Evolutionary conservation across 1,140 invertebrate species (phyloP).

Genomic region (Ostrea denselamellosa): DNA sequence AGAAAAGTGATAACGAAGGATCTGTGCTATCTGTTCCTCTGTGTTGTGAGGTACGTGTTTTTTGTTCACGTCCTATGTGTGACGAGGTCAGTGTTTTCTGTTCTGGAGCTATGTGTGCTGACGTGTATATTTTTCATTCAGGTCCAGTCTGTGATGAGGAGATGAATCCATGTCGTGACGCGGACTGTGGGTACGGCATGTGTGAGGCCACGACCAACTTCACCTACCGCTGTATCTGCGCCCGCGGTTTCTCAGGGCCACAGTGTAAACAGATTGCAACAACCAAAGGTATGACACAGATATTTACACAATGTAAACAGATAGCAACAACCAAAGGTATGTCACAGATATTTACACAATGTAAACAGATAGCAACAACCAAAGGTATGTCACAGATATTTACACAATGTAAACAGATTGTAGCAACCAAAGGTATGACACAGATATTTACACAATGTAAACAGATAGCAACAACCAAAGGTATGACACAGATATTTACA

Average conservation of each 20-base stretch:
- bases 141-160: constrained; percentile 86
- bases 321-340: no score
- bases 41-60: background rate
- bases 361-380: no score
- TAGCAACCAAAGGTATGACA: no score
- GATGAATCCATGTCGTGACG: constrained; percentile 63
- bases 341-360: no score
- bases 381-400: no score
- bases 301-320: no score
- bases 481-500: no score
- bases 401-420: no score
- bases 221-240: constrained; percentile 86
- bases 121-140: constrained; percentile 78
- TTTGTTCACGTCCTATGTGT: constrained; percentile 81
- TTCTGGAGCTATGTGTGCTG: background rate
- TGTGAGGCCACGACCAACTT: constrained; percentile 80
- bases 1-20: no score
- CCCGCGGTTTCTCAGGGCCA: constrained; percentile 91
- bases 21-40: constrained; percentile 25
- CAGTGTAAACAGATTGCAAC: background rate
- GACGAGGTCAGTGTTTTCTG: background rate
- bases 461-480: background rate
- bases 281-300: background rate
- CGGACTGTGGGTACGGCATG: constrained; percentile 64
- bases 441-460: background rate